Evolutionary conservation across 1,140 invertebrate genomes (phyloP), one percentile per base, ranked within the genome.

Genomic region (Zaprionus africanus): DNA sequence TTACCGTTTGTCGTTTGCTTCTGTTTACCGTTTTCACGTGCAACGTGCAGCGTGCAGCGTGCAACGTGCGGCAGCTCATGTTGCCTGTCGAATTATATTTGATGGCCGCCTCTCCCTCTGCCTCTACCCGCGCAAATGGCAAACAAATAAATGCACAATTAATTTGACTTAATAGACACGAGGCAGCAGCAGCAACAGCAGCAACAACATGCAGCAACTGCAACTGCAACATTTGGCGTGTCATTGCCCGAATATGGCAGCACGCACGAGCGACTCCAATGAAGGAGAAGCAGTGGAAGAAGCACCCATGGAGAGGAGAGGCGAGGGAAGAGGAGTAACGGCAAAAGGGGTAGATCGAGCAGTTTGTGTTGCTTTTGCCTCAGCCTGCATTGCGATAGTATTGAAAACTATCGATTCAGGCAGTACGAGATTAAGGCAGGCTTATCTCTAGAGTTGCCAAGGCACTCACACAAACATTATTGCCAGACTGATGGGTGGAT

Each of bases 81-180:
- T 87, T 81, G 69, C 72, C 76, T 81, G 84, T 87, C 84, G 78
- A 87, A 87, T 88, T 87, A 87, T 84, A 56, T 84, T 88, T 87
- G 84, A 87, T 88, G 84, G 78, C 81, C 78, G 15, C 41, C 15
- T 2, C 41, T 17, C 7, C n/a, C 57, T 58, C 31, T 41, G 38
- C 38, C 38, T 4, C 38, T n/a, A 17, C 46, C 19, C 56, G 41
- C 66, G 43, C 62, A 62, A 75, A 75, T 70, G 51, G 74, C 77
- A 85, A 79, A 78, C 82, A 88, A 88, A 87, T 88, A 87, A 90
- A 90, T 88, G 83, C 61, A 81, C 84, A 84, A 87, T 87, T 87
- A 87, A 87, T 87, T 87, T 87, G 81, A 79, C 83, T 78, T 83
- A 88, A 88, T 87, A 78, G 83, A 84, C 84, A 88, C 74, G 78